Conservation (phyloP, 2,888 invertebrate genomes). For the Psylliodes chrysocephalus region DNA sequence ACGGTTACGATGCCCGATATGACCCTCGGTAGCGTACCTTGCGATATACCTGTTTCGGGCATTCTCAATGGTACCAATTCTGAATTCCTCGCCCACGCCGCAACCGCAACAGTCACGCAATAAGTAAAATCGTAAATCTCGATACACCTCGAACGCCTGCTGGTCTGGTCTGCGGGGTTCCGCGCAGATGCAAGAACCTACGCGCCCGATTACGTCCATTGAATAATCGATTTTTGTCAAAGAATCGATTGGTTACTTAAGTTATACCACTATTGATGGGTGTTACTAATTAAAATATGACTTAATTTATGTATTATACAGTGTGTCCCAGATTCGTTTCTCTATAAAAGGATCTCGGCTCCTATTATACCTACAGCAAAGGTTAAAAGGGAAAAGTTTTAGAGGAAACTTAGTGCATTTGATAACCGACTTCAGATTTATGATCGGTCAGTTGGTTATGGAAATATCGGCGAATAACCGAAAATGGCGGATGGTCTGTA, state of each 20-base stretch:
- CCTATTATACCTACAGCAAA: no score
- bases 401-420: no score
- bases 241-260: not conserved
- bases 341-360: no score
- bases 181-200: not conserved
- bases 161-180: not conserved
- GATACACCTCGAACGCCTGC: not conserved
- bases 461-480: no score
- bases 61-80: slow-evolving; percentile 21
- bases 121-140: not conserved
- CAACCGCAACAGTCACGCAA: not conserved
- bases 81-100: slow-evolving; percentile 28
- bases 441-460: no score
- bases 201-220: not conserved
- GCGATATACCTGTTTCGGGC: slow-evolving; percentile 29
- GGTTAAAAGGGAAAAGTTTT: no score
- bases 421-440: no score
- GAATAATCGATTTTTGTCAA: not conserved
- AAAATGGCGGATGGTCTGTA: no score
- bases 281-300: no score
- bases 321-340: no score
- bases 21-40: slow-evolving; percentile 18
- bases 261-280: no score
- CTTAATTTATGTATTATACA: no score
- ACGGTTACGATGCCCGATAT: not conserved